These are phyloP conservation scores for Mythimna albipuncta DNA, from an alignment of 2,888 invertebrate species.

Conservation along the genomic window DNA sequence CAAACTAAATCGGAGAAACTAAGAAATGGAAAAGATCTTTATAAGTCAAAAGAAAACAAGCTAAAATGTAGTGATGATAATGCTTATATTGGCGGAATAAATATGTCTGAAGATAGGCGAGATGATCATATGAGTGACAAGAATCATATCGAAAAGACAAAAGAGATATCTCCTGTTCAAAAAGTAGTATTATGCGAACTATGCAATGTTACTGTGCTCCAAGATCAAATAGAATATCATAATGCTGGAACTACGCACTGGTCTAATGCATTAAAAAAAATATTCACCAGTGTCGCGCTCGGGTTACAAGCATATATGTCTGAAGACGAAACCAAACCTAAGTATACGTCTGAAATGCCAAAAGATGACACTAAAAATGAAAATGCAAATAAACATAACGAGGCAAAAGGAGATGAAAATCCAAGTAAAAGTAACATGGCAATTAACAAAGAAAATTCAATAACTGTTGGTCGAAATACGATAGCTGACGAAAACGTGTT, in stretches of 20 bases:
- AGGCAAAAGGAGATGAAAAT: too few relatives aligned
- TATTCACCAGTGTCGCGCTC: neutral
- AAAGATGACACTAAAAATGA: neutral
- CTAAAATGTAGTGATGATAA: neutral
- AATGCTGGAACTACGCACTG: neutral
- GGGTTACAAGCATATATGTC: neutral
- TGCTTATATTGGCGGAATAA: too few relatives aligned
- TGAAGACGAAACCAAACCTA: neutral
- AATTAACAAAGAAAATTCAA: neutral
- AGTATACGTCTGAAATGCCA: neutral
- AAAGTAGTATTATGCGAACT: neutral
- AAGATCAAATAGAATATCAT: constrained; percentile 5
- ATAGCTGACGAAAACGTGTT: too few relatives aligned
- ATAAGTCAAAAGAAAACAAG: neutral
- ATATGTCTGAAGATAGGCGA: neutral
- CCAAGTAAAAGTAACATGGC: too few relatives aligned
- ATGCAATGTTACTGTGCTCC: neutral
- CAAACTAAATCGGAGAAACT: too few relatives aligned
- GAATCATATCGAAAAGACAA: neutral
- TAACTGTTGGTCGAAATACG: neutral
- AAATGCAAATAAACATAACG: too few relatives aligned
- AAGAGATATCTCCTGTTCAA: neutral
- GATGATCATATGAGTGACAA: neutral
- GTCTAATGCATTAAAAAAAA: neutral
- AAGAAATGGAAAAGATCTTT: neutral